Percentiles rank a stretch among this genome's conserved stretches.
These are phyloP conservation scores for Sphaerodactylus townsendi DNA, from an alignment of 2,113 vertebrate genomes.

Conservation along the genomic window DNA sequence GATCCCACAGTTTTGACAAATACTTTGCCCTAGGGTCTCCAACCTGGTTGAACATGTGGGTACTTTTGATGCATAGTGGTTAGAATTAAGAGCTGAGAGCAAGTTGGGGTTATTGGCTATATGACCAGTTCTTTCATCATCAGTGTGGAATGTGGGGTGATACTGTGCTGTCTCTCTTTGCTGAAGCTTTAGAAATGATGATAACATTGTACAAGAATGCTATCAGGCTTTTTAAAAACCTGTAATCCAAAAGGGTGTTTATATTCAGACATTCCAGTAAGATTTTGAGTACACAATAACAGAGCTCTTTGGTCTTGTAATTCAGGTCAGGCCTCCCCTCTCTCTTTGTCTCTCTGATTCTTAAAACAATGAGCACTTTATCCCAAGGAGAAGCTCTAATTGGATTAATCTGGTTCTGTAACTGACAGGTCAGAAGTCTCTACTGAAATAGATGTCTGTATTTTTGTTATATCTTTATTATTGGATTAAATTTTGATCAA, in stretches of 20 bases:
- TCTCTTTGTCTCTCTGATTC: conserved; percentile 23
- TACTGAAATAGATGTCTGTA: conserved; percentile 56
- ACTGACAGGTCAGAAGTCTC: conserved; percentile 57
- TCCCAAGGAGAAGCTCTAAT: conserved; percentile 46
- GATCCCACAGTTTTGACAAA: not conserved
- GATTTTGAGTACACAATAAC: not conserved
- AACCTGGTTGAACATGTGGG: no score
- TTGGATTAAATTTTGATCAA: conserved; percentile 58
- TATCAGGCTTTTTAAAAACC: not conserved
- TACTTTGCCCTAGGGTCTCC: not conserved
- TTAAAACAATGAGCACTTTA: conserved; percentile 36
- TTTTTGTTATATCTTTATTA: conserved; percentile 58
- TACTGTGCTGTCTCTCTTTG: not conserved
- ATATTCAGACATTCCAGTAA: not conserved
- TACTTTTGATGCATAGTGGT: rapidly evolving
- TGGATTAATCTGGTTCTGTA: conserved; percentile 48
- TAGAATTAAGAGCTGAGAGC: conserved; percentile 8
- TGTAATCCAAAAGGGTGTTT: not conserved
- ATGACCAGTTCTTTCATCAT: conserved; percentile 4
- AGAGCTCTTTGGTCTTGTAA: not conserved
- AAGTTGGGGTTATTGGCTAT: not conserved
- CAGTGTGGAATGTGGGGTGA: not conserved
- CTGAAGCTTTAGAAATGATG: not conserved
- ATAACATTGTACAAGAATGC: not conserved
- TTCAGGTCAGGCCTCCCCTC: conserved; percentile 28